Conservation (phyloP, 2,888 invertebrate species). For the Leptinotarsa tumamoca region DNA sequence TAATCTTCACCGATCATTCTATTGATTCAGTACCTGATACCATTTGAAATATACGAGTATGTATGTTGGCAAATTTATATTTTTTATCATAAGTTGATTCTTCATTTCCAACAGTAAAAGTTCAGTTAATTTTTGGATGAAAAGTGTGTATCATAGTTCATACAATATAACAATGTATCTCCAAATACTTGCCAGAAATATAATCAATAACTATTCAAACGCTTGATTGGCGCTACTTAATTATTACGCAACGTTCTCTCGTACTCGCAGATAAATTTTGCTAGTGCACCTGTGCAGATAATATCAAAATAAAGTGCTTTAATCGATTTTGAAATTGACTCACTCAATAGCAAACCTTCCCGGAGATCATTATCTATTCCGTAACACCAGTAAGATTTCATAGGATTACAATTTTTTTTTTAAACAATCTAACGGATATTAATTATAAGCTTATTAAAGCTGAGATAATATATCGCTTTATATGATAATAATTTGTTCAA, state of each 20-base stretch:
- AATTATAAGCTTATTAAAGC: constrained; percentile 11
- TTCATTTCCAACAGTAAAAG: too few species aligned
- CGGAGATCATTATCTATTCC: constrained; percentile 15
- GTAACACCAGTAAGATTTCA: constrained; percentile 4
- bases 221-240: neutral
- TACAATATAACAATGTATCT: neutral
- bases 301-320: constrained; percentile 11
- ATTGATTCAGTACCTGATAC: too few species aligned
- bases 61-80: too few species aligned
- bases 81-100: too few species aligned
- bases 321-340: constrained; percentile 13
- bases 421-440: neutral
- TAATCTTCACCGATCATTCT: too few species aligned
- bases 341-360: neutral
- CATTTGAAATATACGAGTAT: too few species aligned
- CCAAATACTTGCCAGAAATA: neutral
- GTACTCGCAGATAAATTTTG: neutral
- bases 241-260: neutral
- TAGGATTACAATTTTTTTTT: neutral
- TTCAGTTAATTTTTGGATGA: too few species aligned
- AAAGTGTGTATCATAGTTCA: too few species aligned
- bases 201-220: neutral
- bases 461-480: constrained; percentile 11
- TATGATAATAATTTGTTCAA: neutral
- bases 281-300: constrained; percentile 1